Conservation (phyloP, 1,140 invertebrate genomes). For the Globodera rostochiensis region DNA sequence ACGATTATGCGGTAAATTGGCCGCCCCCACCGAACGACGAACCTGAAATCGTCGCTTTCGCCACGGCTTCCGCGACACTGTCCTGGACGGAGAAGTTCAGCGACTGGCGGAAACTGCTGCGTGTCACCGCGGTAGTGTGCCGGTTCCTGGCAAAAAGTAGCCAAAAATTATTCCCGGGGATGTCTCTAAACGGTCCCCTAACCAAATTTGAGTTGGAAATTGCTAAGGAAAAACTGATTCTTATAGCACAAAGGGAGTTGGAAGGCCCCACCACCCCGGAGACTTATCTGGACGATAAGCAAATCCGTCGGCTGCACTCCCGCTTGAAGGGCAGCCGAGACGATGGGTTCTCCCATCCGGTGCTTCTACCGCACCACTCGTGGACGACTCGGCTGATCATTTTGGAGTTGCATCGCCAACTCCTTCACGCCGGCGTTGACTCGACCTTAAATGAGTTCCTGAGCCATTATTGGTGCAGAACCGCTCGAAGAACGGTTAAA, state of each 20-base stretch:
- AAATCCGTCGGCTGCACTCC: background rate
- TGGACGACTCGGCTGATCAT: background rate
- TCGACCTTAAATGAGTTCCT: background rate
- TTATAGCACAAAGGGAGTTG: background rate
- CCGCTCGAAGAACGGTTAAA: background rate
- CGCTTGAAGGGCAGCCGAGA: background rate
- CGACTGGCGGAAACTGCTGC: background rate
- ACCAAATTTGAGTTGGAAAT: background rate
- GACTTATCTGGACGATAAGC: constrained; percentile 12
- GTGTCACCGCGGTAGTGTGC: background rate
- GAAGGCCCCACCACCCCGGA: background rate
- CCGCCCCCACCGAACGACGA: background rate
- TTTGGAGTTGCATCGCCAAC: background rate
- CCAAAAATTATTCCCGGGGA: background rate
- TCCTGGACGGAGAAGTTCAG: constrained; percentile 20
- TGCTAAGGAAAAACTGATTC: background rate
- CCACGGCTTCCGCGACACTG: too few relatives aligned
- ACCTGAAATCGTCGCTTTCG: background rate
- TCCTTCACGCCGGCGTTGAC: constrained; percentile 16
- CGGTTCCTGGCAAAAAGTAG: background rate
- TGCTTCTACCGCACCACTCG: constrained; percentile 5
- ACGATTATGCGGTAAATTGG: background rate
- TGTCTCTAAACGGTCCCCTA: background rate
- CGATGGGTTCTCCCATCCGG: background rate
- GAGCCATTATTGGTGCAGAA: background rate